Evolutionary conservation across 2,113 vertebrate genomes (phyloP).

Genomic region (Synchiropus splendidus): DNA sequence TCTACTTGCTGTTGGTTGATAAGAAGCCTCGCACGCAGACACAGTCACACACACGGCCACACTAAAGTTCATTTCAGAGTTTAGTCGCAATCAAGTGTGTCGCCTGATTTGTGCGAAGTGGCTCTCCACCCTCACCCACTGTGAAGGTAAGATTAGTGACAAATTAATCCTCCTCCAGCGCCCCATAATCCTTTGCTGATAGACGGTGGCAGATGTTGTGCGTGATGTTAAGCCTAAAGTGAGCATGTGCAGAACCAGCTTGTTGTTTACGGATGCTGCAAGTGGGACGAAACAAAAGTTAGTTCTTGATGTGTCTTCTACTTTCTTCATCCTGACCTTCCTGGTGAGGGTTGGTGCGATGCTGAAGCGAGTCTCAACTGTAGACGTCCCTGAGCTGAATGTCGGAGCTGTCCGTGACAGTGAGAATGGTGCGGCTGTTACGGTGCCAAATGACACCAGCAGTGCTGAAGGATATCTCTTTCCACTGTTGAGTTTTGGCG

Average conservation of each 20-base stretch:
- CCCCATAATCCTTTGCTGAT: constrained; percentile 46
- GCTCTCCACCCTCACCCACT: constrained; percentile 17
- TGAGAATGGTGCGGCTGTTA: too few species aligned
- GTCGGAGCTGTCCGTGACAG: too few species aligned
- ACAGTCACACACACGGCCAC: constrained; percentile 2
- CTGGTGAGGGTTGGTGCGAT: too few species aligned
- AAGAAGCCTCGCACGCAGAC: constrained; percentile 6
- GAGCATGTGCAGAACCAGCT: constrained; percentile 16
- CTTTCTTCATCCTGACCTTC: too few species aligned
- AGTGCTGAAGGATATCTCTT: too few species aligned
- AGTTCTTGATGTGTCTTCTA: too few species aligned
- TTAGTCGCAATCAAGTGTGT: constrained; percentile 10
- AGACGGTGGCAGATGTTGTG: constrained; percentile 49
- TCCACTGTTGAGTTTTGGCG: too few species aligned
- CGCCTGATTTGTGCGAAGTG: constrained; percentile 8
- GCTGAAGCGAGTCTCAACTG: too few species aligned
- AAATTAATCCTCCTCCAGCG: constrained; percentile 47
- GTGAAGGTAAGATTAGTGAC: constrained; percentile 40
- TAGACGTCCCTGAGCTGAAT: too few species aligned
- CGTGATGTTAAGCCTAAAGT: constrained; percentile 20
- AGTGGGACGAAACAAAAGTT: constrained; percentile 13
- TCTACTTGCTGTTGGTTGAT: constrained; percentile 3
- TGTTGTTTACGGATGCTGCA: constrained; percentile 8
- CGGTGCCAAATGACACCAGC: too few species aligned
- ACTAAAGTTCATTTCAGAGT: not conserved